Percentiles rank a stretch among this genome's conserved stretches.
Conservation (phyloP, 2,888 invertebrate species). For the Cryptops parisi region DNA sequence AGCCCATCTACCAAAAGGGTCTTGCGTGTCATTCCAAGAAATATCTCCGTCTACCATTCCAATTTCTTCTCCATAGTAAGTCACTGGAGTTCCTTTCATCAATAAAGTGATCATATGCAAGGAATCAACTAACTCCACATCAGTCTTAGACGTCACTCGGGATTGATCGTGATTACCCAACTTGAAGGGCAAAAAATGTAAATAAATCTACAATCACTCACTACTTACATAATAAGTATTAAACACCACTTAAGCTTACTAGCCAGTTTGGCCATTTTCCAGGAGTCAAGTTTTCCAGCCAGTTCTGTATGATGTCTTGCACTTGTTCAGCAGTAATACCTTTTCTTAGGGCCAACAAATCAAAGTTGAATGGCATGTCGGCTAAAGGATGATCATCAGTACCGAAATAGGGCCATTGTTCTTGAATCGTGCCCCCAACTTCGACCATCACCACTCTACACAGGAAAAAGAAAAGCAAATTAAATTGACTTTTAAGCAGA, state of each 20-base stretch:
- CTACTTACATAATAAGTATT: background rate
- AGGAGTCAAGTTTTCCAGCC: slow-evolving; percentile 45
- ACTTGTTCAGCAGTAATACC: slow-evolving; percentile 35
- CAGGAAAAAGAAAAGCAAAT: no score
- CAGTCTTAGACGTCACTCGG: slow-evolving; percentile 40
- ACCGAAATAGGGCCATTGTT: slow-evolving; percentile 52
- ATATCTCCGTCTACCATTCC: slow-evolving; percentile 15
- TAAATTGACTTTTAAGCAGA: no score
- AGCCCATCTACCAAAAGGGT: slow-evolving; percentile 13
- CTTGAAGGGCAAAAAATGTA: slow-evolving; percentile 8
- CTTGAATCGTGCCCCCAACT: no score
- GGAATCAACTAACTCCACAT: slow-evolving; percentile 48
- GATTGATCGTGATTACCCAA: slow-evolving; percentile 22
- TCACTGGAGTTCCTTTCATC: slow-evolving; percentile 54
- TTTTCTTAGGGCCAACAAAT: slow-evolving; percentile 40
- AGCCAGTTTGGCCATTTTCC: slow-evolving; percentile 57
- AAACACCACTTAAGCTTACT: no score
- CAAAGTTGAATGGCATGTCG: slow-evolving; percentile 66
- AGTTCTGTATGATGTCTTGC: slow-evolving; percentile 45
- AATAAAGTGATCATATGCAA: slow-evolving; percentile 66
- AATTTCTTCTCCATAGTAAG: slow-evolving; percentile 18
- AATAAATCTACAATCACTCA: background rate
- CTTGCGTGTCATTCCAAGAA: slow-evolving; percentile 12
- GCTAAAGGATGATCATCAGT: slow-evolving; percentile 42
- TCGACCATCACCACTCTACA: no score